phyloP scores from a whole-genome alignment of 2,797 vertebrate genomes.

The Xenopus petersii region DNA sequence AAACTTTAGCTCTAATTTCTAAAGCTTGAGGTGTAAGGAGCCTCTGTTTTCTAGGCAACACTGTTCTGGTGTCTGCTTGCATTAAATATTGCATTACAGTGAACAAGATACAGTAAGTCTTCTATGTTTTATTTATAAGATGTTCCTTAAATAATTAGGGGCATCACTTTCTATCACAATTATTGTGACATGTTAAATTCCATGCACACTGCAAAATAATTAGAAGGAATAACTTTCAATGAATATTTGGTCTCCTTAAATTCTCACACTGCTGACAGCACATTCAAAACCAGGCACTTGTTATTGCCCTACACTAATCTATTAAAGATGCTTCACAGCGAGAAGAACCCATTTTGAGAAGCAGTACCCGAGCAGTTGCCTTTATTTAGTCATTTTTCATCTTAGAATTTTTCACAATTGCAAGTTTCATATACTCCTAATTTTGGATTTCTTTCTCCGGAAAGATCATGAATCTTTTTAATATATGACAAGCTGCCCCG shows the following conservation, averaged over 20 bases:
- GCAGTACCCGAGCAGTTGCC: background rate
- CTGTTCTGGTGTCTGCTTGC: constrained; percentile 25
- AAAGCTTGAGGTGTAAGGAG: constrained; percentile 12
- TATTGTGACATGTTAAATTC: constrained; percentile 23
- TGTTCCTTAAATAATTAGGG: constrained; percentile 31
- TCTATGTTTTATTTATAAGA: constrained; percentile 46
- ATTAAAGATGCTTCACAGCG: background rate
- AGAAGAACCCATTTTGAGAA: constrained; percentile 6
- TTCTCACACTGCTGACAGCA: constrained; percentile 39
- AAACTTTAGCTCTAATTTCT: background rate
- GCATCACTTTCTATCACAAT: constrained; percentile 40
- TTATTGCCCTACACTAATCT: constrained; percentile 23
- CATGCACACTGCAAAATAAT: constrained; percentile 39
- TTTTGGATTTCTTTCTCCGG: constrained; percentile 13
- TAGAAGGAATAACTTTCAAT: constrained; percentile 37
- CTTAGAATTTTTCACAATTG: constrained; percentile 3
- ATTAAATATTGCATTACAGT: constrained; percentile 40
- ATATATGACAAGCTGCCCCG: constrained; percentile 17
- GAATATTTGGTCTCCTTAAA: constrained; percentile 36
- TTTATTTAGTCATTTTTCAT: constrained; percentile 30
- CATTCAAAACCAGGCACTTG: constrained; percentile 21
- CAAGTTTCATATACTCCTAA: constrained; percentile 1
- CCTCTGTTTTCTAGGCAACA: constrained; percentile 20
- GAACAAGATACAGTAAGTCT: constrained; percentile 15
- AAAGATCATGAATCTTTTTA: constrained; percentile 19